Evolutionary conservation across 2,888 invertebrate genomes (phyloP).

Genomic region (Escarpia spicata): DNA sequence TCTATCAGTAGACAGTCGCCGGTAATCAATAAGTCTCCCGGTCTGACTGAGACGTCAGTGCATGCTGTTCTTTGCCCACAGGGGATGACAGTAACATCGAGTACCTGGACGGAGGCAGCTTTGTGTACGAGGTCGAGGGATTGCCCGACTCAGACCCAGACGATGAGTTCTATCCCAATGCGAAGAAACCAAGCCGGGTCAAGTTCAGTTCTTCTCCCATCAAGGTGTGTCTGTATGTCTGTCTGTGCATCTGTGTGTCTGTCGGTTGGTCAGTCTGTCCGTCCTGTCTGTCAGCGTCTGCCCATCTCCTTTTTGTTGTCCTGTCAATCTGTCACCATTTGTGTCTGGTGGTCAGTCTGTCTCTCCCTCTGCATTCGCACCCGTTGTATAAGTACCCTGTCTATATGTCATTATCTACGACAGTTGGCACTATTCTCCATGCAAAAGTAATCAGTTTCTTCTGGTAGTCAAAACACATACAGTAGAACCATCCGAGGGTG

Average conservation of each 20-base stretch:
- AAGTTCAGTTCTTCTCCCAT: constrained; percentile 48
- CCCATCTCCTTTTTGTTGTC: neutral
- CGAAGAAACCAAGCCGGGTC: constrained; percentile 53
- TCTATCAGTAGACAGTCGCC: neutral
- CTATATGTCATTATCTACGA: too few relatives aligned
- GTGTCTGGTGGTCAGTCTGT: too few relatives aligned
- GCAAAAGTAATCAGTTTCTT: too few relatives aligned
- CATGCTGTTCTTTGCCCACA: neutral
- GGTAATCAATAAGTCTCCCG: neutral
- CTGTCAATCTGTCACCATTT: too few relatives aligned
- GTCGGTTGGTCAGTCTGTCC: neutral
- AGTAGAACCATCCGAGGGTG: too few relatives aligned
- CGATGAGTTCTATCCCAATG: constrained; percentile 39
- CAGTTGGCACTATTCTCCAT: too few relatives aligned
- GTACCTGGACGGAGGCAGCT: constrained; percentile 36
- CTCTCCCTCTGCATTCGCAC: too few relatives aligned
- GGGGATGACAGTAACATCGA: constrained; percentile 28
- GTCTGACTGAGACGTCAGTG: neutral
- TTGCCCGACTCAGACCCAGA: constrained; percentile 40
- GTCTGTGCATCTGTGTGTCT: neutral
- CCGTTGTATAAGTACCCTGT: too few relatives aligned
- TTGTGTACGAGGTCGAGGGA: constrained; percentile 44
- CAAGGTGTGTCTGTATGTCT: neutral
- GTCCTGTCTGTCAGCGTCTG: neutral
- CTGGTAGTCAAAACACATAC: too few relatives aligned